phyloP scores from a whole-genome alignment of 2,797 vertebrate genomes.

The Pterois miles region DNA sequence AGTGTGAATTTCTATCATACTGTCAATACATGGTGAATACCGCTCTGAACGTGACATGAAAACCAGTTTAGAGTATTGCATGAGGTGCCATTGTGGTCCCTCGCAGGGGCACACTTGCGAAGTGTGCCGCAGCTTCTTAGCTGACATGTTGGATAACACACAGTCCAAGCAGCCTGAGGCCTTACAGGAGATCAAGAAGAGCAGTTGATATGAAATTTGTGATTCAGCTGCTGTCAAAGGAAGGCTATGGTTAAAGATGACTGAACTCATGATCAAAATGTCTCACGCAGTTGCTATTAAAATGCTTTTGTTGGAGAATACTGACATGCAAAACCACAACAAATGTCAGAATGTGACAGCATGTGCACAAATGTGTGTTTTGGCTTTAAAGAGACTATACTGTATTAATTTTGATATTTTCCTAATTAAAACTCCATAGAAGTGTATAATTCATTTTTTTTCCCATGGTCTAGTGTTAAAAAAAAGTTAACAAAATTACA shows the following conservation, averaged over 20 bases:
- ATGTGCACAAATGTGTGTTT: neutral
- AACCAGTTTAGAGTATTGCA: neutral
- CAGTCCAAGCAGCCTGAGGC: slow-evolving; percentile 20
- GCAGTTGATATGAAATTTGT: neutral
- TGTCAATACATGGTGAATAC: neutral
- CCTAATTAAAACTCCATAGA: too few relatives aligned
- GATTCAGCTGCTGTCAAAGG: neutral
- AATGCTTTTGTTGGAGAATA: neutral
- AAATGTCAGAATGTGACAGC: neutral
- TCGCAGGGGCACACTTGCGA: neutral
- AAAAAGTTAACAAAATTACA: too few relatives aligned
- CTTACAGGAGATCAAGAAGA: neutral
- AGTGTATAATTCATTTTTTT: too few relatives aligned
- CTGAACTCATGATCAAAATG: neutral
- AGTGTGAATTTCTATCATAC: neutral
- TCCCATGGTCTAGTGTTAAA: too few relatives aligned
- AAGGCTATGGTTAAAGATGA: neutral
- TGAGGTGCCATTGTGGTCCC: neutral
- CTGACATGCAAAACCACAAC: neutral
- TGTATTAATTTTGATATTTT: too few relatives aligned
- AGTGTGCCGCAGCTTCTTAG: neutral
- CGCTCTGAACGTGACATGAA: neutral
- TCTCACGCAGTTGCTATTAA: neutral
- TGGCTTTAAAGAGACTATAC: neutral
- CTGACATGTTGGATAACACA: slow-evolving; percentile 8